These are phyloP conservation scores for Platyscapa corneri DNA, from an alignment of 1,140 invertebrate genomes.

Conservation along the genomic window DNA sequence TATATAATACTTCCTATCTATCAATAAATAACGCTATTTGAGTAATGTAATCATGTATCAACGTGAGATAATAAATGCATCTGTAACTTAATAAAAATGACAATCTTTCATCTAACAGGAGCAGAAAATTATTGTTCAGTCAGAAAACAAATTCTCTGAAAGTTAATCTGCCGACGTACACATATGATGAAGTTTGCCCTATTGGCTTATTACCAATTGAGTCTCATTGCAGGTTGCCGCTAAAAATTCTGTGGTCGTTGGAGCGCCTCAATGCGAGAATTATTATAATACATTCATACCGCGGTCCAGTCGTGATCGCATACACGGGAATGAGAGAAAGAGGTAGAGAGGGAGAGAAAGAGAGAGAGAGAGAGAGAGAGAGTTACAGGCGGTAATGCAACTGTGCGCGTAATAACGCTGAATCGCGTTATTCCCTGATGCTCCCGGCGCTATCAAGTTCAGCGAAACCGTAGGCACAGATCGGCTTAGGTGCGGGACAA, in stretches of 20 bases:
- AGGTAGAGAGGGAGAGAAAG: not conserved
- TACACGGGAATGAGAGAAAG: not conserved
- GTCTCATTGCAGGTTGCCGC: not conserved
- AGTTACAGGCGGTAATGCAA: not conserved
- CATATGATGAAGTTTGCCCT: not conserved
- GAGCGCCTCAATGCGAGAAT: not conserved
- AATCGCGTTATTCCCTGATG: not conserved
- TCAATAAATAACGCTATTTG: no score
- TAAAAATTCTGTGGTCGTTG: not conserved
- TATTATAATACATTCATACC: not conserved
- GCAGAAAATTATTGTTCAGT: not conserved
- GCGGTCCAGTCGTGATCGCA: not conserved
- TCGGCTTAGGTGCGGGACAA: not conserved
- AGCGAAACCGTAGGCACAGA: no score
- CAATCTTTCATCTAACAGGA: not conserved
- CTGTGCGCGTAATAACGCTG: not conserved
- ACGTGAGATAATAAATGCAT: not conserved
- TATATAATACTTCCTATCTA: no score
- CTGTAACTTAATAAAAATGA: not conserved
- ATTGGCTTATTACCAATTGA: not conserved
- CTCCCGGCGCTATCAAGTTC: not conserved
- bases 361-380: not conserved
- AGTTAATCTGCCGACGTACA: not conserved
- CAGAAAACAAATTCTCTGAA: not conserved
- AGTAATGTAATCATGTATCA: no score